phyloP scores from a whole-genome alignment of 1,140 invertebrate species.

The Pseudomyrmex cubaensis region DNA sequence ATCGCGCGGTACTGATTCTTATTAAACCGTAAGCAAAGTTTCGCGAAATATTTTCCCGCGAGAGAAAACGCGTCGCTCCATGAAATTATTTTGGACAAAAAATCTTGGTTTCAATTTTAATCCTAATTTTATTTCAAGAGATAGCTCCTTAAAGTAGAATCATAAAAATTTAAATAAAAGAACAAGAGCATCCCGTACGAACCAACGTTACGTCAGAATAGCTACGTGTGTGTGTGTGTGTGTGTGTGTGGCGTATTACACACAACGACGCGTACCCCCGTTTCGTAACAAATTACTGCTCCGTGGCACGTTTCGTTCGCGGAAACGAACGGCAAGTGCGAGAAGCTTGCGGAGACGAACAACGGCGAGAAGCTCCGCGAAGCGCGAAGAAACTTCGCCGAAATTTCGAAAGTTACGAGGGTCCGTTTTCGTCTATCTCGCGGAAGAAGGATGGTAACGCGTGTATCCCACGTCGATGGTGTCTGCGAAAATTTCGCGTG shows the following conservation, averaged over 20 bases:
- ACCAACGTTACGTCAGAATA: background rate
- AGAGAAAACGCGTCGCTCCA: too few species aligned
- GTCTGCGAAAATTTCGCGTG: constrained; percentile 12
- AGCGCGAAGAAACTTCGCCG: constrained; percentile 64
- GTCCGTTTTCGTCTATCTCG: constrained; percentile 61
- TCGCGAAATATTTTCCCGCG: background rate
- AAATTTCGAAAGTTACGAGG: constrained; percentile 76
- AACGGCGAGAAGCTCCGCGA: background rate
- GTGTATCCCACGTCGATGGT: background rate
- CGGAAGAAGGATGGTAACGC: background rate
- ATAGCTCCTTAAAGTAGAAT: too few species aligned
- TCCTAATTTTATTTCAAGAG: too few species aligned
- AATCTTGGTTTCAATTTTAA: too few species aligned
- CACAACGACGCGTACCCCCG: constrained; percentile 26
- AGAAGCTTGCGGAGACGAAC: background rate
- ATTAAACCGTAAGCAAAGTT: background rate
- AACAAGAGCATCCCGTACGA: background rate
- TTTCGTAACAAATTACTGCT: constrained; percentile 61
- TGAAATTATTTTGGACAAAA: too few species aligned
- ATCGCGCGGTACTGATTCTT: background rate
- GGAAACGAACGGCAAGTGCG: constrained; percentile 54
- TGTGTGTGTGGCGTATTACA: constrained; percentile 24
- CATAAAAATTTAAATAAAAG: too few species aligned
- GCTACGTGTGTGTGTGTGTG: constrained; percentile 7
- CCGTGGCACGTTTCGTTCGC: constrained; percentile 26